Base-by-base conservation (phyloP, 1,140 invertebrate species). In the Macrocentrus cingulum region DNA sequence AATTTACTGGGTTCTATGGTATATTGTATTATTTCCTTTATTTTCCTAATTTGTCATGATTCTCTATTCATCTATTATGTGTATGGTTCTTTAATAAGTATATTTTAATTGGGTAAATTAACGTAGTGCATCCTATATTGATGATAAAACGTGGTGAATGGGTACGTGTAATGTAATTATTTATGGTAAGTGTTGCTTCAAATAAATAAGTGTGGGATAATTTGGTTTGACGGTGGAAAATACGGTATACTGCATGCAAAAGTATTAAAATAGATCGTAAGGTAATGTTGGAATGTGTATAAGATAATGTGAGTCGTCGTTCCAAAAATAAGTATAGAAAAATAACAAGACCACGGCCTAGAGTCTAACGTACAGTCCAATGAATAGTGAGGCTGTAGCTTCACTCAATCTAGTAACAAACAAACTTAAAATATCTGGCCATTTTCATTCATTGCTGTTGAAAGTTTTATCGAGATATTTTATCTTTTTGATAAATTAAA, bases 291-390 rank as follows among this genome's bases (percentile, higher is more conserved):
- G 62, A 68, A 70, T 70, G 67, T 59, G 64, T 54, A 61, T 62
- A 66, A 45, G 66, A 76, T 76, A 72, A 66, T 70, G 66, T 77
- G 72, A 79, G 64, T 72, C 63, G 64, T 49, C 60, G 57, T 57
- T 64, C 69, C 70, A 71, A 72, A 72, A 75, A 79, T 79, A 77
- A 70, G 66, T 60, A n/a, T n/a, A 60, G 53, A 67, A 68, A 60
- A 66, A 73, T 66, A 77, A 71, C 68, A 66, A 64, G 51, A 53
- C 54, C 49, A 49, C 51, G 36, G 49, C 39, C 49, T 50, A 44
- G 44, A 59, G 32, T 16, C 23, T 53, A 25, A 55, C 15, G n/a
- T 39, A 23, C 20, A 39, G 8, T n/a, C n/a, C 32, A 41, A 39
- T 39, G 37, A 18, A 22, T n/a, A 29, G 37, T 52, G 18, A 39